These are phyloP conservation scores for Strigamia maritima DNA, from an alignment of 2,888 invertebrate species.

Conservation along the genomic window DNA sequence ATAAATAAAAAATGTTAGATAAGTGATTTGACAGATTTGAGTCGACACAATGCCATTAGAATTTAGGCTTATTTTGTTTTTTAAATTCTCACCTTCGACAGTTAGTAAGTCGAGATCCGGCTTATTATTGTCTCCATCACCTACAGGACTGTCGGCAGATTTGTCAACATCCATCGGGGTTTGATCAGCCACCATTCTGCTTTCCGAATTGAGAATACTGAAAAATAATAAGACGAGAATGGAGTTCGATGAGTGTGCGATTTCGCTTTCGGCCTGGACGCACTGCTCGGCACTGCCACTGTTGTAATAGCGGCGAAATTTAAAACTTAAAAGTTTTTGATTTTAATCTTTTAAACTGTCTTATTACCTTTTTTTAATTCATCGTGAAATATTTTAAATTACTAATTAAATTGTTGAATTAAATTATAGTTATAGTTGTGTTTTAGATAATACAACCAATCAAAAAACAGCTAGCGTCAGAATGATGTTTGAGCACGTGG, in stretches of 20 bases:
- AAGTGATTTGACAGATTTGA: neutral
- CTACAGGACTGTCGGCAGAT: conserved; percentile 64
- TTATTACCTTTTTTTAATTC: neutral
- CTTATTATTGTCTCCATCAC: conserved; percentile 62
- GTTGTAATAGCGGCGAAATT: neutral
- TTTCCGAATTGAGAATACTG: neutral
- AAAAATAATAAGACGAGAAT: neutral
- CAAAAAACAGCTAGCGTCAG: neutral
- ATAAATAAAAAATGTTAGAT: neutral
- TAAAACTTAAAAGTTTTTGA: neutral
- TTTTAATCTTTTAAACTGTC: neutral
- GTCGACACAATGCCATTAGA: neutral
- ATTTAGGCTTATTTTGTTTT: conserved; percentile 20
- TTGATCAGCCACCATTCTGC: conserved; percentile 43
- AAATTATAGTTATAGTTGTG: neutral
- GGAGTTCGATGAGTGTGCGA: neutral
- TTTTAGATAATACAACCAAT: neutral
- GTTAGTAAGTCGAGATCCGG: conserved; percentile 74
- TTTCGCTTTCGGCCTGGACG: neutral
- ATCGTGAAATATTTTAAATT: neutral
- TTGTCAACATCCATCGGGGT: conserved; percentile 79
- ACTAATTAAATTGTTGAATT: neutral
- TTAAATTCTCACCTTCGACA: conserved; percentile 58
- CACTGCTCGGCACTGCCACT: neutral
- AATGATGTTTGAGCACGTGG: too few relatives aligned